Conservation (phyloP, 2,113 vertebrate species). For the Catharus bicknelli region DNA sequence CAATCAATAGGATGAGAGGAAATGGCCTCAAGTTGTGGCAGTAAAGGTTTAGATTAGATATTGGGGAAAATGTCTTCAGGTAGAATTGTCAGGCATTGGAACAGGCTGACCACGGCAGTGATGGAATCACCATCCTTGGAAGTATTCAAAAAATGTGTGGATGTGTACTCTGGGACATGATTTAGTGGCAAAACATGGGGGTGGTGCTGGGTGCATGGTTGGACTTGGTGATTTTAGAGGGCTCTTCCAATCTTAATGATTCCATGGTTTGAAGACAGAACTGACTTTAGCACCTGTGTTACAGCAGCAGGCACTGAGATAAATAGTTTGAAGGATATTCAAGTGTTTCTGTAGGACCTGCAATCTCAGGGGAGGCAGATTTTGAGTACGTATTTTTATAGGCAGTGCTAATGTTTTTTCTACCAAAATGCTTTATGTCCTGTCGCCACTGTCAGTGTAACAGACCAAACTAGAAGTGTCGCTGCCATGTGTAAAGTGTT, state of each 20-base stretch:
- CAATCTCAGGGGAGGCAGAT: neutral
- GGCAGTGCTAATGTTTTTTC: neutral
- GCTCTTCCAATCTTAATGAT: neutral
- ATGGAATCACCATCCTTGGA: neutral
- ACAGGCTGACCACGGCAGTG: neutral
- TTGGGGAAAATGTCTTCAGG: neutral
- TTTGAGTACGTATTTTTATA: neutral
- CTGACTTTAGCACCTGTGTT: neutral
- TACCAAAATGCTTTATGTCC: neutral
- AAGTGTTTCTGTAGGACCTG: neutral
- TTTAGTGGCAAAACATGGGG: neutral
- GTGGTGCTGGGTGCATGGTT: neutral
- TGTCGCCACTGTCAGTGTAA: neutral
- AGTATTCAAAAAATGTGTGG: neutral
- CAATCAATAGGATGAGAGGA: neutral
- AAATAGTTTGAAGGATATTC: neutral
- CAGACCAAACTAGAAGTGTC: neutral
- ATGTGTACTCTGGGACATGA: neutral
- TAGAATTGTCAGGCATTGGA: neutral
- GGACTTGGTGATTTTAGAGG: neutral
- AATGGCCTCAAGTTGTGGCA: neutral
- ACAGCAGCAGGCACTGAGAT: neutral
- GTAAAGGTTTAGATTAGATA: neutral
- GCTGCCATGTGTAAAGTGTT: neutral
- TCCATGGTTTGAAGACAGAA: neutral